Conservation (phyloP, 2,113 vertebrate species). For the Scortum barcoo region DNA sequence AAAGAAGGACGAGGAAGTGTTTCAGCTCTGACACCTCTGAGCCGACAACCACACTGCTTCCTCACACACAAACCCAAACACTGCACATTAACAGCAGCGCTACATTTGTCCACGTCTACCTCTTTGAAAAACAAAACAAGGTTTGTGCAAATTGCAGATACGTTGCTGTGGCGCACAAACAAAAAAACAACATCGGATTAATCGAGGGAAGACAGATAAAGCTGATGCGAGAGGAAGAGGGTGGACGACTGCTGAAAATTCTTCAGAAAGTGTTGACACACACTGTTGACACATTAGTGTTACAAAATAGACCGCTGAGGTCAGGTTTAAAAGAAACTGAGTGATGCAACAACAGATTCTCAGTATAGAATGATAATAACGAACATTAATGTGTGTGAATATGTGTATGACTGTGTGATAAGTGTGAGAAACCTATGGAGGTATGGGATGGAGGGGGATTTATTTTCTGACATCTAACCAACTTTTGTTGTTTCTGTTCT, state of each 20-base stretch:
- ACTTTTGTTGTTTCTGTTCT: neutral
- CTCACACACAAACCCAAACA: slow-evolving; percentile 57
- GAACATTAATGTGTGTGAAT: neutral
- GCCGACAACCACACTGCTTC: slow-evolving; percentile 72
- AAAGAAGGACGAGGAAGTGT: slow-evolving; percentile 71
- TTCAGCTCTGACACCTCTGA: slow-evolving; percentile 42
- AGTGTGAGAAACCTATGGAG: neutral
- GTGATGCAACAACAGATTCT: slow-evolving; percentile 33
- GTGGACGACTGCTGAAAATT: slow-evolving; percentile 49
- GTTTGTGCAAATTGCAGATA: neutral
- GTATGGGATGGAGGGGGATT: neutral
- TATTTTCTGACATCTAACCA: neutral
- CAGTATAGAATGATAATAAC: neutral
- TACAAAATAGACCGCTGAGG: slow-evolving; percentile 50
- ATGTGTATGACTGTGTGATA: neutral
- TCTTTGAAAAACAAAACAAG: neutral
- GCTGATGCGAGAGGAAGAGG: slow-evolving; percentile 26
- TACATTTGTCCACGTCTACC: neutral
- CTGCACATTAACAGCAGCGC: slow-evolving; percentile 13
- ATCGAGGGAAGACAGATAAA: neutral
- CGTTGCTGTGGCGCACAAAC: neutral
- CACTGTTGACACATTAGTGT: slow-evolving; percentile 51
- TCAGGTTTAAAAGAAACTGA: slow-evolving; percentile 32
- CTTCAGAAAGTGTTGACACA: slow-evolving; percentile 70
- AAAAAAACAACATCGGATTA: neutral